Evolutionary conservation across 1,140 invertebrate species (phyloP), one percentile per base, ranked within the genome.

Genomic region (Andrena cerasifolii): DNA sequence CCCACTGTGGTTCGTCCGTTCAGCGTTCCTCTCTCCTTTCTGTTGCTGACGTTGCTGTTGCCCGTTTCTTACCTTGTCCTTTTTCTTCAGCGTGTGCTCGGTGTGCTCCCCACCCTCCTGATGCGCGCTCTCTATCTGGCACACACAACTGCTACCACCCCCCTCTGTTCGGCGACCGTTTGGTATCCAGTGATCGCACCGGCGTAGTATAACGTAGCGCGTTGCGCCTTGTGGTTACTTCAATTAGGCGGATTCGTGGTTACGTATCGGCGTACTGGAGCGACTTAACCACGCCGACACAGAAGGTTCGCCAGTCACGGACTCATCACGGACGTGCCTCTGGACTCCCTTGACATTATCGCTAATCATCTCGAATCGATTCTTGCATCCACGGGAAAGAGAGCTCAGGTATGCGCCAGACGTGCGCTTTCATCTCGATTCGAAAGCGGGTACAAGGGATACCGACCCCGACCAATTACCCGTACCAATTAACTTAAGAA

Each of bases 211-310:
- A 83, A 77, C 80, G 63, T 76, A 80, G 53, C 82, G 74, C 74
- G 80, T 82, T 86, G 90, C 86, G 87, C 90, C 89, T 88, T 92
- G 89, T 92, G 88, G 89, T 92, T 92, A 92, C 88, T 90, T 92
- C 91, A 92, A 92, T 92, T 92, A 92, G 90, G 84, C 80, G 86
- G 63, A 86, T 90, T 90, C 89, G 87, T 90, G 89, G 83, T 82
- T 83, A 77, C 78, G 82, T 82, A 79, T 86, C 56, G 63, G 31
- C 49, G 65, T 65, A 72, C 51, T 73, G 76, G 59, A 71, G 36
- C 68, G 62, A 43, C 31, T 78, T 78, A 56, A 59, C 68, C 66
- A 53, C 51, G 36, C 59, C 82, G 80, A 54, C 58, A 73, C 78
- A 80, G 68, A 78, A 80, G 81, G 78, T 74, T 67, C 77, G 62